Percentiles rank a stretch among this genome's conserved stretches.
Evolutionary conservation across 92 coral and sea anemone species (phyloP).

Genomic region (Phenganax marumi): DNA sequence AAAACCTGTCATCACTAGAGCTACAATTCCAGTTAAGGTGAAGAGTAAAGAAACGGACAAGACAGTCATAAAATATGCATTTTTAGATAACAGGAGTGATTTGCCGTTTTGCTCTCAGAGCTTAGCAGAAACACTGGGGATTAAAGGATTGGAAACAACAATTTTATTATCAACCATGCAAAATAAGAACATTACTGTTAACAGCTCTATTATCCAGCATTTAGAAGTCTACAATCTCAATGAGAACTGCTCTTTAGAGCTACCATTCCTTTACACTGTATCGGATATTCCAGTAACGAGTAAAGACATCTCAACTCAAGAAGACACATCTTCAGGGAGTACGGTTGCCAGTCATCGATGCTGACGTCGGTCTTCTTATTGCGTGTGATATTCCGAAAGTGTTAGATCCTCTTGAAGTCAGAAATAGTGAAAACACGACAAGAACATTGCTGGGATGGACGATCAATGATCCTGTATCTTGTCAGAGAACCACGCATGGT

Average conservation of each 20-base stretch:
- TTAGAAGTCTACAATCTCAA: conserved; percentile 48
- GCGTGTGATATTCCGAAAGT: conserved; percentile 51
- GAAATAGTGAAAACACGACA: conserved; percentile 46
- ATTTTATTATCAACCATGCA: conserved; percentile 44
- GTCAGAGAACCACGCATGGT: background rate
- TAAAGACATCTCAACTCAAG: conserved; percentile 51
- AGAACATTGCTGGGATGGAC: conserved; percentile 54
- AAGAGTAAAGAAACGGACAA: conserved; percentile 24
- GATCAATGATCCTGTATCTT: conserved; percentile 49
- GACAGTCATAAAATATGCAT: conserved; percentile 40
- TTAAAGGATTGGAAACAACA: conserved; percentile 35
- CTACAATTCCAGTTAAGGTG: conserved; percentile 54
- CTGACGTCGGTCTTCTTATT: conserved; percentile 46
- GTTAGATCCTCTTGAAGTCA: conserved; percentile 51
- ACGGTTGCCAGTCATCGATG: conserved; percentile 38
- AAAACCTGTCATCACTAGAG: conserved; percentile 35
- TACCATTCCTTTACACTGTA: conserved; percentile 43
- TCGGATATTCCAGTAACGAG: conserved; percentile 44
- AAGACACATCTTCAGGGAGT: conserved; percentile 47
- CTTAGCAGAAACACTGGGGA: conserved; percentile 23
- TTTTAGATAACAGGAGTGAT: conserved; percentile 55
- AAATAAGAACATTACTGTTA: conserved; percentile 24
- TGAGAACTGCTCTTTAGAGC: conserved; percentile 36
- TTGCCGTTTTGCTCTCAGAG: conserved; percentile 49
- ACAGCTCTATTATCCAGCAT: conserved; percentile 29